Conservation (phyloP, 2,113 vertebrate genomes). For the Megaceryle maxima region DNA sequence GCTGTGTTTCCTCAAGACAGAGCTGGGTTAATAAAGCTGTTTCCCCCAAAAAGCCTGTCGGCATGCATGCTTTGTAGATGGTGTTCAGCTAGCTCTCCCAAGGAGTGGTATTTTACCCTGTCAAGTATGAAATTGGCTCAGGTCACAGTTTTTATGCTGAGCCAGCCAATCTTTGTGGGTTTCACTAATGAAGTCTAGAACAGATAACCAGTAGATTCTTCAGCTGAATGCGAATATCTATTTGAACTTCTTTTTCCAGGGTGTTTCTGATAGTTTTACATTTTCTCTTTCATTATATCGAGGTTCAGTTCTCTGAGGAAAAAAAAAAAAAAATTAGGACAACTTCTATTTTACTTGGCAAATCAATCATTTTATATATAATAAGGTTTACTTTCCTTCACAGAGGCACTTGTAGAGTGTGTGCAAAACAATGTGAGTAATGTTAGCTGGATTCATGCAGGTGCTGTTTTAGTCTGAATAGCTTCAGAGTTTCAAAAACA, state of each 20-base stretch:
- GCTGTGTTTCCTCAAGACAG: background rate
- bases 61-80: background rate
- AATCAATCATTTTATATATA: background rate
- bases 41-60: background rate
- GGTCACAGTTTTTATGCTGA: slow-evolving; percentile 16
- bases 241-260: background rate
- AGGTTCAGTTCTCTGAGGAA: background rate
- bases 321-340: background rate
- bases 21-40: background rate
- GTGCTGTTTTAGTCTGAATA: background rate
- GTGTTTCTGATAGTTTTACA: background rate
- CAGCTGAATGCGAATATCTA: background rate
- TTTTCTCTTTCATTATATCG: background rate
- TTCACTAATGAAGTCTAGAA: slow-evolving; percentile 17
- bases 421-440: background rate
- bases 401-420: background rate
- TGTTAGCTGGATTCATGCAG: background rate
- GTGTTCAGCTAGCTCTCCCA: background rate
- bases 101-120: background rate
- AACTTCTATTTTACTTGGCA: background rate
- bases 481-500: background rate
- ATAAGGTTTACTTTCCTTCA: background rate
- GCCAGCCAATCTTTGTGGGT: background rate
- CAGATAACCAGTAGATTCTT: background rate
- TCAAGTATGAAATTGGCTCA: slow-evolving; percentile 13